phyloP scores from a whole-genome alignment of 2,797 vertebrate genomes.

The Hirundo rustica region DNA sequence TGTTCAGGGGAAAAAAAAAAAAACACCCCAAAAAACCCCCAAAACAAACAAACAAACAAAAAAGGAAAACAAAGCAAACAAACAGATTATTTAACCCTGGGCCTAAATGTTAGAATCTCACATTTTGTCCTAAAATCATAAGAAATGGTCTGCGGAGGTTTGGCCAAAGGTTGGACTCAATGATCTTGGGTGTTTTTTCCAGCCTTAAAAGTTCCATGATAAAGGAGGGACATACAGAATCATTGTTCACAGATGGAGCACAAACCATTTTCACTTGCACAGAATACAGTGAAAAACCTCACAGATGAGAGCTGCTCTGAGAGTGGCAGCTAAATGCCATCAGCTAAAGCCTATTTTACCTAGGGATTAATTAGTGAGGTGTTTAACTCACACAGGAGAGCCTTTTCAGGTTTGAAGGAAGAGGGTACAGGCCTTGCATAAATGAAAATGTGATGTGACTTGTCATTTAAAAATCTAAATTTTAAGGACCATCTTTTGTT shows the following conservation, averaged over 20 bases:
- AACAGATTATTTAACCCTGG: background rate
- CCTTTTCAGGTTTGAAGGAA: background rate
- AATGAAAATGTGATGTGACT: background rate
- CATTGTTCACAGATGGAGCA: background rate
- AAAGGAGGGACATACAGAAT: background rate
- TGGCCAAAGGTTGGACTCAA: background rate
- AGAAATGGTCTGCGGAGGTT: background rate
- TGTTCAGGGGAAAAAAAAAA: accelerated
- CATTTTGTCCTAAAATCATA: background rate
- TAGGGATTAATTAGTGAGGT: conserved; percentile 7
- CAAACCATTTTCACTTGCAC: background rate
- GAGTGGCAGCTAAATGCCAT: background rate
- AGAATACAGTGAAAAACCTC: background rate
- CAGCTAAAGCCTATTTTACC: background rate
- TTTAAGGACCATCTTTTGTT: background rate
- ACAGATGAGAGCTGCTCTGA: background rate
- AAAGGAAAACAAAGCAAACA: too few species aligned
- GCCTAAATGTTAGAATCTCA: background rate
- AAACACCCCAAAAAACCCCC: too few species aligned
- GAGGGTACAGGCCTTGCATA: background rate
- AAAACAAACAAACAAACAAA: background rate
- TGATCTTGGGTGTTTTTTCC: background rate
- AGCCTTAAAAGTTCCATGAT: background rate
- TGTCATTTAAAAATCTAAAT: background rate
- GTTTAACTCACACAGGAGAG: background rate